A percentile compares a stretch with the other conserved stretches of the same genome.
phyloP scores from a whole-genome alignment of 2,888 invertebrate genomes.

The Machimus atricapillus region DNA sequence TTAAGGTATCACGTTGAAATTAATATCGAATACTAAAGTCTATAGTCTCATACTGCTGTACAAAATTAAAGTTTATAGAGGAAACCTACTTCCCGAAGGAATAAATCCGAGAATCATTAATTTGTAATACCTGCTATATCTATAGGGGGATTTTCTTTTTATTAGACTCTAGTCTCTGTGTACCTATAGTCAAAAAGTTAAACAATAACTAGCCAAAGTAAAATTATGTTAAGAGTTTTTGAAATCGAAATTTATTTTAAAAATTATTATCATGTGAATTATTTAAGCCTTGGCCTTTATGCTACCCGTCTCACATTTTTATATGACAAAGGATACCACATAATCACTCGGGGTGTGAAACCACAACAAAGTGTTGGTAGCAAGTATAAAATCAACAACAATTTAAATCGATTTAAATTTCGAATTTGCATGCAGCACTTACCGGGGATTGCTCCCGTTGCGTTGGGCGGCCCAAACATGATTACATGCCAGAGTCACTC shows the following conservation, averaged over 20 bases:
- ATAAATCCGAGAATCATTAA: no score
- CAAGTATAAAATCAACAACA: conserved; percentile 44
- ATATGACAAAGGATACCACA: conserved; percentile 14
- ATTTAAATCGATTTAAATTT: conserved; percentile 35
- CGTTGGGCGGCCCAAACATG: conserved; percentile 8
- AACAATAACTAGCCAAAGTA: neutral
- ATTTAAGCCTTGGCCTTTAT: neutral
- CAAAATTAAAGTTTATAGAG: no score
- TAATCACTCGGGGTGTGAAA: conserved; percentile 44
- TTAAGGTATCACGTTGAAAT: no score
- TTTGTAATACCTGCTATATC: no score
- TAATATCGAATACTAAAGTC: no score
- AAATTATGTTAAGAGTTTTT: neutral
- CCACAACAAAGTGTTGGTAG: conserved; percentile 47
- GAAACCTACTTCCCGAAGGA: no score
- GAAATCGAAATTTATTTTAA: neutral
- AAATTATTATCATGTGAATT: neutral
- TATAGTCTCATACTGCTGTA: no score
- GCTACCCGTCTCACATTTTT: neutral
- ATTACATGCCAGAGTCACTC: conserved; percentile 31
- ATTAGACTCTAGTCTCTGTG: no score
- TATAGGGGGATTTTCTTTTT: no score
- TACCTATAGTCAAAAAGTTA: neutral
- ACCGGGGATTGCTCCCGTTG: conserved; percentile 8
- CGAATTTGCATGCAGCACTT: conserved; percentile 1